Base-by-base conservation (phyloP, 2,888 invertebrate species). In the Anorthoa munda region DNA sequence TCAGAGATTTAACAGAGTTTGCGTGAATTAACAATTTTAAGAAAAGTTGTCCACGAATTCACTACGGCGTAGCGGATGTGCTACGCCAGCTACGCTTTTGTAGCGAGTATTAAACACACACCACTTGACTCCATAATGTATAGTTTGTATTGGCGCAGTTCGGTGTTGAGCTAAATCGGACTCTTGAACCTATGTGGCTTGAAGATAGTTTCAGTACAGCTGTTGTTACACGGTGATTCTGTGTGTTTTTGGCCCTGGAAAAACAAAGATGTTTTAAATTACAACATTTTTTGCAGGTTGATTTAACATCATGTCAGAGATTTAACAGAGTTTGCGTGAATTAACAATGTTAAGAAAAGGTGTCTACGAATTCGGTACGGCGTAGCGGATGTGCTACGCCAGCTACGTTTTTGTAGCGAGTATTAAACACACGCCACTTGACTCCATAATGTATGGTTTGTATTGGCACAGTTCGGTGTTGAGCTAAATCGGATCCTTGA, bases 91-190 rank as follows among this genome's bases (percentile, higher is more conserved):
- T 59, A 59, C 59, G 18, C 12, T 60, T 72, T 61, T 26, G n/a
- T 72, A 61, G 48, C 48, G 1, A 4, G 7, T 26, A 7, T 89
- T 79, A 85, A 90, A 90, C 91, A 90, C 84, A 93, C 91, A 91
- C 90, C 87, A 91, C 92, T 92, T 92, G 90, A 82, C 86, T 90
- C 81, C 72, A 83, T 92, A 91, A 92, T 92, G 88, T 91, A 92
- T 92, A 90, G 89, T 91, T 88, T 91, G 90, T 91, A 92, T 92
- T 90, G 90, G 84, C 83, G 80, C 69, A 60, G 61, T 81, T 69
- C 31, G 51, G 66, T 70, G 63, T 55, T 75, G 68, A 65, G 56
- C 18, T 21, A 61, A 83, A 71, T 68, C n/a, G 15, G 67, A 77
- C 76, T 72, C 73, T 69, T 78, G 68, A 75, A 78, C 75, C 67